Evolutionary conservation across 2,797 vertebrate species (phyloP).

Genomic region (Leucoraja ocellata): DNA sequence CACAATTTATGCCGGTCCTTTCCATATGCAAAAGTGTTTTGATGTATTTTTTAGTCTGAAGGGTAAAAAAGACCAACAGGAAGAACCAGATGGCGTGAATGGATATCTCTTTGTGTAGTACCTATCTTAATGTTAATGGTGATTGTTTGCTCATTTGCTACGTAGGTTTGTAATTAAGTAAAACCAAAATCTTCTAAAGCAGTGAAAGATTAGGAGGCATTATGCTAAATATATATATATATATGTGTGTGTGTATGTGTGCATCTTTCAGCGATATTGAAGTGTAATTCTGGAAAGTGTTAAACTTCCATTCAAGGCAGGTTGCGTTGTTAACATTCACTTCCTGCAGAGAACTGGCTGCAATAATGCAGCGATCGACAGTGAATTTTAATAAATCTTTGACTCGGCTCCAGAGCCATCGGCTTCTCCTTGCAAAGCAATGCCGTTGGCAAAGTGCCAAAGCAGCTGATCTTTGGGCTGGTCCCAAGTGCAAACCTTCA

Average conservation of each 20-base stretch:
- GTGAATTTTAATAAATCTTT: slow-evolving; percentile 26
- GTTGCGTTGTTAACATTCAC: background rate
- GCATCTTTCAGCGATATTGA: background rate
- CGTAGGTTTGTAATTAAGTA: background rate
- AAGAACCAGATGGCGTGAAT: background rate
- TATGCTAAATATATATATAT: too few relatives aligned
- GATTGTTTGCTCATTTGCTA: background rate
- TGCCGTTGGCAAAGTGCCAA: background rate
- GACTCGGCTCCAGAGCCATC: background rate
- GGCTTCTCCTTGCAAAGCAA: slow-evolving; percentile 1
- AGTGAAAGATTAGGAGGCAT: background rate
- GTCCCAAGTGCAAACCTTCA: background rate
- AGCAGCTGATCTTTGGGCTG: background rate
- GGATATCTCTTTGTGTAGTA: background rate
- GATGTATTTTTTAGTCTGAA: background rate
- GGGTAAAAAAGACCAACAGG: background rate
- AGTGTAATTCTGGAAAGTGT: background rate
- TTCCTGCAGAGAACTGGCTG: slow-evolving; percentile 21
- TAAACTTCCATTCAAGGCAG: background rate
- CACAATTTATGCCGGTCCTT: background rate
- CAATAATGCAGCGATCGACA: background rate
- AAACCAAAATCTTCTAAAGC: background rate
- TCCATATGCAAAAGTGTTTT: background rate
- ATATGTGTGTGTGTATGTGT: background rate
- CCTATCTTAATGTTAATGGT: background rate